phyloP scores from a whole-genome alignment of 1,140 invertebrate genomes.

The Orussus abietinus region DNA sequence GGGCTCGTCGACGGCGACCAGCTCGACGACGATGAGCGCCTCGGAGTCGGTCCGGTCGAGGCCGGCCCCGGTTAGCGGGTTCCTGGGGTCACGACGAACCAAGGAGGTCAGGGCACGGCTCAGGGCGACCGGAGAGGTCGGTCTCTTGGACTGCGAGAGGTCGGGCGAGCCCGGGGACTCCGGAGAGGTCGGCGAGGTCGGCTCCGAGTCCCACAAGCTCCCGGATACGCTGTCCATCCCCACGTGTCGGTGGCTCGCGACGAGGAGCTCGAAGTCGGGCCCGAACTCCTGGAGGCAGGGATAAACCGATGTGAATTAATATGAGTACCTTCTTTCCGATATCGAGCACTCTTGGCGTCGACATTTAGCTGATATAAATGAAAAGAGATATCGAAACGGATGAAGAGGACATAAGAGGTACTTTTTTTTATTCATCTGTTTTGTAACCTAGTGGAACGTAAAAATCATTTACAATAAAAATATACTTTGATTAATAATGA shows the following conservation, averaged over 20 bases:
- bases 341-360: too few relatives aligned
- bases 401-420: too few relatives aligned
- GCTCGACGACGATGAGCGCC: constrained; percentile 80
- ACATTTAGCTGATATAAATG: too few relatives aligned
- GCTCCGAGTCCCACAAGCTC: constrained; percentile 85
- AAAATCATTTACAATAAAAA: too few relatives aligned
- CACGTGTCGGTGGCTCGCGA: constrained; percentile 91
- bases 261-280: constrained; percentile 87
- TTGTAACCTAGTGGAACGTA: too few relatives aligned
- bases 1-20: constrained; percentile 66
- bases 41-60: constrained; percentile 64
- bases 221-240: constrained; percentile 92
- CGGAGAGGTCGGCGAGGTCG: constrained; percentile 76
- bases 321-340: too few relatives aligned
- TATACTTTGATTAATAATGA: too few relatives aligned
- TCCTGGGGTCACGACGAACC: constrained; percentile 35
- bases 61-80: constrained; percentile 34
- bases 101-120: constrained; percentile 58
- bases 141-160: constrained; percentile 37
- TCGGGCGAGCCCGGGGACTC: constrained; percentile 68
- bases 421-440: too few relatives aligned
- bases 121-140: constrained; percentile 58
- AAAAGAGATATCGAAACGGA: too few relatives aligned
- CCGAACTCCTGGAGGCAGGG: constrained; percentile 95
- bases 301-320: too few relatives aligned